Evolutionary conservation across 2,888 invertebrate species (phyloP).

Genomic region (Horisme vitalbata): DNA sequence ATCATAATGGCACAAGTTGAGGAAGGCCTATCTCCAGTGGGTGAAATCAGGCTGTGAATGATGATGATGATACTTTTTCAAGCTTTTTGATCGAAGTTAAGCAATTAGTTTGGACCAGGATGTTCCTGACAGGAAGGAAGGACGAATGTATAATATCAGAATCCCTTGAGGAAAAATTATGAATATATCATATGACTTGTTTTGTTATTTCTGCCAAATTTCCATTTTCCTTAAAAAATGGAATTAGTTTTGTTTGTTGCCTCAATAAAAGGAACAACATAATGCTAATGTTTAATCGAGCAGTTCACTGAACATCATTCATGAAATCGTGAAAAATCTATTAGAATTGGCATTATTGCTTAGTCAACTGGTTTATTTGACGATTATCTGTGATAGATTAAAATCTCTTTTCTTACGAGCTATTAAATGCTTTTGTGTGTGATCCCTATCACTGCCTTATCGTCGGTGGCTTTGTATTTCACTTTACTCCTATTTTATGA

Average conservation of each 20-base stretch:
- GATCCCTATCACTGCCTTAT: conserved; percentile 9
- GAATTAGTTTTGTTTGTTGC: too few species aligned
- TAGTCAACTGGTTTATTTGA: not conserved
- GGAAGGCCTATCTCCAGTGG: too few species aligned
- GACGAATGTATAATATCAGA: not conserved
- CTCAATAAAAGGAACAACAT: too few species aligned
- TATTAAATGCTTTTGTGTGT: conserved; percentile 10
- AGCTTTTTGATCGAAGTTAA: not conserved
- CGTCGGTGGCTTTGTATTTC: conserved; percentile 18
- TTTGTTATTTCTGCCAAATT: too few species aligned
- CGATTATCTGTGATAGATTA: conserved; percentile 1
- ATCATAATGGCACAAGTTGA: too few species aligned
- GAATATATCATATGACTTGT: too few species aligned
- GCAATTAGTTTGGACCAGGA: not conserved
- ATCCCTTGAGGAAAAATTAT: not conserved
- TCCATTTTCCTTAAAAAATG: too few species aligned
- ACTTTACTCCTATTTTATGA: conserved; percentile 20
- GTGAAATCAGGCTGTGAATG: too few species aligned
- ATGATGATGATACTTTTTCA: too few species aligned
- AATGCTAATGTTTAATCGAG: too few species aligned
- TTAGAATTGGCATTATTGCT: conserved; percentile 3
- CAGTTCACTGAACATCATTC: too few species aligned
- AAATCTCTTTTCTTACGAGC: conserved; percentile 6
- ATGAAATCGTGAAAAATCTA: conserved; percentile 3
- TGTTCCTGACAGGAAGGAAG: not conserved